These are phyloP conservation scores for Puffinus mauretanicus DNA, from an alignment of 2,113 vertebrate species.

Conservation along the genomic window DNA sequence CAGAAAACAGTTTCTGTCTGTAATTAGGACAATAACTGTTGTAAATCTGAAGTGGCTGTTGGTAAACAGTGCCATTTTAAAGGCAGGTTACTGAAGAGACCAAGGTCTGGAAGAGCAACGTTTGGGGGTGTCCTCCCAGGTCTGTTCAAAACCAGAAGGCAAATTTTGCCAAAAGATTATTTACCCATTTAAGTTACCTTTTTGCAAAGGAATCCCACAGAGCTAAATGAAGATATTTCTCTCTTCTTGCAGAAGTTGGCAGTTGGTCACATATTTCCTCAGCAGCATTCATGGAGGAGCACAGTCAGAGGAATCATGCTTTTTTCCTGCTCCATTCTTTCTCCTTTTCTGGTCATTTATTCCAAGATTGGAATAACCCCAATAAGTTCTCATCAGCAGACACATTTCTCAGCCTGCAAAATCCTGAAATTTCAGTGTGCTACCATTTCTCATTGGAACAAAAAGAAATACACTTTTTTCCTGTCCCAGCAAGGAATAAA, in stretches of 20 bases:
- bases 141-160: neutral
- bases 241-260: neutral
- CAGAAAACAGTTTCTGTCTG: neutral
- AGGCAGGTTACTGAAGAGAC: neutral
- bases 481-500: neutral
- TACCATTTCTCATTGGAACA: neutral
- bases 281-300: neutral
- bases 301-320: neutral
- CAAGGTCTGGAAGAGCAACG: neutral
- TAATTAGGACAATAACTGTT: slow-evolving; percentile 11
- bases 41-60: neutral
- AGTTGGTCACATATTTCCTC: neutral
- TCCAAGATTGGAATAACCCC: neutral
- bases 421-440: neutral
- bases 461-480: neutral
- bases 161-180: neutral
- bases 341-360: neutral
- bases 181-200: neutral
- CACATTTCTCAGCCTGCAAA: neutral
- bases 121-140: neutral
- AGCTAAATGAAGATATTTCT: neutral
- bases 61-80: neutral
- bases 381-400: neutral
- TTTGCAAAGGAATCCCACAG: neutral
- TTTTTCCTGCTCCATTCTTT: neutral